Evolutionary conservation across 2,888 invertebrate species (phyloP).

Genomic region (Venusia cambrica): DNA sequence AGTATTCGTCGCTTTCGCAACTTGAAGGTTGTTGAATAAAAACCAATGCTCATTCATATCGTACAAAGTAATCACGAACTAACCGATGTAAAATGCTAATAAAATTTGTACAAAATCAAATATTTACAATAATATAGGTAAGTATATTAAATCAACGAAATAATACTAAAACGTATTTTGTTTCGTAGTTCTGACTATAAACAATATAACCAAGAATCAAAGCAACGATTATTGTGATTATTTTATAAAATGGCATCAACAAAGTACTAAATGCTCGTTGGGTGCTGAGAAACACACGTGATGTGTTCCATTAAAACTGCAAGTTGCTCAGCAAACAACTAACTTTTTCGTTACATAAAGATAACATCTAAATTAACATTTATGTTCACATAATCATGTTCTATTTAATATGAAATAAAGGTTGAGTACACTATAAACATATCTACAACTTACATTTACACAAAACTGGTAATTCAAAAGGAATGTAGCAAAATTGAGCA

Average conservation of each 20-base stretch:
- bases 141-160: conserved; percentile 56
- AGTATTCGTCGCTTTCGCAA: conserved; percentile 3
- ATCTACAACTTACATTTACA: conserved; percentile 19
- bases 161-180: conserved; percentile 76
- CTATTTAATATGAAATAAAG: too few relatives aligned
- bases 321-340: too few relatives aligned
- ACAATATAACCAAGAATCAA: conserved; percentile 16
- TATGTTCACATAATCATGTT: too few relatives aligned
- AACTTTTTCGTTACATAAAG: too few relatives aligned
- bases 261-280: conserved; percentile 7
- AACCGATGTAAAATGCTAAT: not conserved
- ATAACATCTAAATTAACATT: too few relatives aligned
- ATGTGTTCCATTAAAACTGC: too few relatives aligned
- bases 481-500: conserved; percentile 64
- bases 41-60: too few relatives aligned
- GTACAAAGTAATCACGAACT: too few relatives aligned
- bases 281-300: too few relatives aligned
- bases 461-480: conserved; percentile 25
- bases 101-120: conserved; percentile 27
- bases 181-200: conserved; percentile 50
- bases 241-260: conserved; percentile 19
- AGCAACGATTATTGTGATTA: conserved; percentile 22
- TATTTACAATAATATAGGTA: conserved; percentile 36
- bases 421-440: too few relatives aligned
- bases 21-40: too few relatives aligned